phyloP scores from a whole-genome alignment of 2,888 invertebrate species.

The Hypomecis punctinalis region DNA sequence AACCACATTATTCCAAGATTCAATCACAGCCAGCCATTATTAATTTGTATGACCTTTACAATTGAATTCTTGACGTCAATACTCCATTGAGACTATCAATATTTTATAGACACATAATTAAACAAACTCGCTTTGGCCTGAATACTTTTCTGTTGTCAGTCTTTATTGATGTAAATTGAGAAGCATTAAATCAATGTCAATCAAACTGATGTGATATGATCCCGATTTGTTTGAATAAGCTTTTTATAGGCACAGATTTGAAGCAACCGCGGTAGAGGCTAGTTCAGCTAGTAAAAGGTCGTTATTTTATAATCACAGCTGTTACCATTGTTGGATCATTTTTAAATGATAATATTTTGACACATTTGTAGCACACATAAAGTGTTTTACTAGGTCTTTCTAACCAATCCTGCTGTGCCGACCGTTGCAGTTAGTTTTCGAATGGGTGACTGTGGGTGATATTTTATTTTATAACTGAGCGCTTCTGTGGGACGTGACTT shows the following conservation, averaged over 20 bases:
- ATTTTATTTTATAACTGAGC: too few species aligned
- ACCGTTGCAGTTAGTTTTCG: too few species aligned
- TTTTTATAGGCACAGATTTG: conserved; percentile 17
- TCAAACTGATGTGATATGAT: conserved; percentile 39
- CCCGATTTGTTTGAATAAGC: conserved; percentile 39
- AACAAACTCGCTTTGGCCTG: conserved; percentile 31
- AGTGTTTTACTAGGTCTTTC: too few species aligned
- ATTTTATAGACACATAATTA: conserved; percentile 30
- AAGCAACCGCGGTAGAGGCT: background rate
- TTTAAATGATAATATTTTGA: too few species aligned
- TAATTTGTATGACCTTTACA: conserved; percentile 31
- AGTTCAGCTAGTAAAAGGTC: too few species aligned
- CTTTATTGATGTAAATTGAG: conserved; percentile 42
- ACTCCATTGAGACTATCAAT: conserved; percentile 30
- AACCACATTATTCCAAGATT: conserved; percentile 3
- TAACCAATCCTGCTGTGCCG: too few species aligned
- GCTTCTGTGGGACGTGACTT: too few species aligned
- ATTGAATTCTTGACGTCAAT: conserved; percentile 35
- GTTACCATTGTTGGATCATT: too few species aligned
- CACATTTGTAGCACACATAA: too few species aligned
- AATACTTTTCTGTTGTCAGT: conserved; percentile 38
- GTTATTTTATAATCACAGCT: too few species aligned
- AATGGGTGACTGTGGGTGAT: too few species aligned
- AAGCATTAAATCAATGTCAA: conserved; percentile 45
- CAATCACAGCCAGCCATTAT: conserved; percentile 9